These are phyloP conservation scores for Drosophila ercepeae DNA, from an alignment of 1,140 invertebrate species.

Conservation along the genomic window DNA sequence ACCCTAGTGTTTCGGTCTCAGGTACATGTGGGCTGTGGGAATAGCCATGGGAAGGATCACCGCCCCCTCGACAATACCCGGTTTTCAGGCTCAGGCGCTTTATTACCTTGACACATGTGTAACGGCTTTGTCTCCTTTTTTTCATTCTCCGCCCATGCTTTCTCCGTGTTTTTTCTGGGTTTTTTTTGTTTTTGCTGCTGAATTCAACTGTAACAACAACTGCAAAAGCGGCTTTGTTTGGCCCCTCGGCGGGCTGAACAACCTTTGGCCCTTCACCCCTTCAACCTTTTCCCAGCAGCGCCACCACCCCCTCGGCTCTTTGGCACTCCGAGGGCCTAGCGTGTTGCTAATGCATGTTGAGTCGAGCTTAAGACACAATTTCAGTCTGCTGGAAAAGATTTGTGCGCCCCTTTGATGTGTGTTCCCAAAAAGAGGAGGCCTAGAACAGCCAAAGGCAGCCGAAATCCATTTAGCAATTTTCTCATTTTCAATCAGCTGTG, in stretches of 20 bases:
- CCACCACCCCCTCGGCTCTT: constrained; percentile 8
- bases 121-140: constrained; percentile 70
- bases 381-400: constrained; percentile 60
- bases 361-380: constrained; percentile 79
- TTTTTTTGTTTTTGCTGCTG: constrained; percentile 30
- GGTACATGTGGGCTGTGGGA: constrained; percentile 6
- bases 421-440: constrained; percentile 17
- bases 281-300: background rate
- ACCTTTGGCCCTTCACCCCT: constrained; percentile 14
- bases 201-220: constrained; percentile 60
- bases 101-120: constrained; percentile 81
- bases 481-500: constrained; percentile 54
- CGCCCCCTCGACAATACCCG: constrained; percentile 16
- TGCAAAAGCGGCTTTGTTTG: constrained; percentile 57
- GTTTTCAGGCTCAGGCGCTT: constrained; percentile 39
- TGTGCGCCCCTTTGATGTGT: constrained; percentile 63
- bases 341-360: constrained; percentile 79
- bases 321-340: constrained; percentile 18
- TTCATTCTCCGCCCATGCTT: constrained; percentile 15
- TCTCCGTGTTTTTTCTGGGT: constrained; percentile 5
- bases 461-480: constrained; percentile 64
- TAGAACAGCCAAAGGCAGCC: constrained; percentile 21
- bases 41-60: constrained; percentile 7
- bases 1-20: background rate
- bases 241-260: constrained; percentile 7